phyloP scores from a whole-genome alignment of 2,888 invertebrate species.

The Argynnis bischoffii region DNA sequence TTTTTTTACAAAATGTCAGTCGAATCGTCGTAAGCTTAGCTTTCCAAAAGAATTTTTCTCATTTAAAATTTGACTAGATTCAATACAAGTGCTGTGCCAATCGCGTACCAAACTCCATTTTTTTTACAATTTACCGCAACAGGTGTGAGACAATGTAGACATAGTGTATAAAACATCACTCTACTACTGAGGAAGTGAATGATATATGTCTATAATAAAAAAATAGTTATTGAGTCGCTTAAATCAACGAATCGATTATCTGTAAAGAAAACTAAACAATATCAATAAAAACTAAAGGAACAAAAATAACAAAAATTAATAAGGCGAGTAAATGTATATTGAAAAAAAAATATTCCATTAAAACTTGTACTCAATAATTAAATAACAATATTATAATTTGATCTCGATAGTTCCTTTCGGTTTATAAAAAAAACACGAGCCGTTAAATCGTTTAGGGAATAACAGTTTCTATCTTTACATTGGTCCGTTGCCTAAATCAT shows the following conservation, averaged over 20 bases:
- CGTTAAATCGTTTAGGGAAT: constrained; percentile 46
- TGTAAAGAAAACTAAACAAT: constrained; percentile 75
- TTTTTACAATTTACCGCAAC: constrained; percentile 37
- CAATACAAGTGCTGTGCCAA: constrained; percentile 72
- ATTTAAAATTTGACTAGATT: constrained; percentile 80
- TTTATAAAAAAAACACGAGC: constrained; percentile 71
- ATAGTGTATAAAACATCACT: constrained; percentile 51
- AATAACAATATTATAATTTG: constrained; percentile 82
- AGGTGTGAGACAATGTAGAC: constrained; percentile 32
- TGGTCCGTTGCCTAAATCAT: constrained; percentile 71
- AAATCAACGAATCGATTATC: constrained; percentile 59
- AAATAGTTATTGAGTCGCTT: constrained; percentile 63
- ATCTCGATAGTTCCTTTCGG: constrained; percentile 70
- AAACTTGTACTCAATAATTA: constrained; percentile 82
- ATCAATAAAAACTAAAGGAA: constrained; percentile 81
- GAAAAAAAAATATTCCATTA: constrained; percentile 76
- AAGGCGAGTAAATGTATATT: constrained; percentile 76
- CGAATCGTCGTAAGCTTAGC: constrained; percentile 70
- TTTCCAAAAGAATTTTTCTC: constrained; percentile 52
- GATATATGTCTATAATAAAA: constrained; percentile 65
- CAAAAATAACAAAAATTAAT: constrained; percentile 74
- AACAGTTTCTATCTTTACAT: constrained; percentile 69
- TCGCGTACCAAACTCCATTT: constrained; percentile 63
- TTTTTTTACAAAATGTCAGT: constrained; percentile 69
- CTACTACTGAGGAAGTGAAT: constrained; percentile 72